Conservation (phyloP, 53 echinoderm and acorn worm genomes). For the Paracentrotus lividus region DNA sequence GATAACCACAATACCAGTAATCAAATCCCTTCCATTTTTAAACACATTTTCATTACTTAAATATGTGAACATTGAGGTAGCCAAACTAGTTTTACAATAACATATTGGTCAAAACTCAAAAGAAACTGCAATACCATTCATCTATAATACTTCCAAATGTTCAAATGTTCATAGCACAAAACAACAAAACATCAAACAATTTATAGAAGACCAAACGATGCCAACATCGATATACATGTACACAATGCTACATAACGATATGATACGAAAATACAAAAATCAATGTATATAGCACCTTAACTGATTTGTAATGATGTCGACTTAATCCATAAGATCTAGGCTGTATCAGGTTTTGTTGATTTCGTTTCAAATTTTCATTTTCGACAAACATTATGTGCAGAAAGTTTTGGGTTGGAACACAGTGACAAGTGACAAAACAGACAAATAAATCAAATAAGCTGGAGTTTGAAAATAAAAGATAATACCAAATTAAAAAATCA, state of each 20-base stretch:
- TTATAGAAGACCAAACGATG: not conserved
- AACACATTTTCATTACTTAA: too few species aligned
- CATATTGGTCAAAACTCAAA: not conserved
- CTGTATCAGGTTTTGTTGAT: constrained; percentile 6
- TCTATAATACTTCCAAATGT: not conserved
- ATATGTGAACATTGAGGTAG: too few species aligned
- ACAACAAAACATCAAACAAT: not conserved
- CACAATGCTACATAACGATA: not conserved
- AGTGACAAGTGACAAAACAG: constrained; percentile 22
- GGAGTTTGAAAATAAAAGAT: not conserved
- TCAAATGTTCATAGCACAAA: not conserved
- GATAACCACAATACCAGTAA: too few species aligned
- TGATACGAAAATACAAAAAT: constrained; percentile 25
- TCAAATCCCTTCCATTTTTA: too few species aligned
- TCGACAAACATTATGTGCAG: constrained; percentile 38
- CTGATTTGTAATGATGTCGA: constrained; percentile 18
- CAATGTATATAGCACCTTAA: not conserved
- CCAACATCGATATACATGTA: not conserved
- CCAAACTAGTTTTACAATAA: too few species aligned
- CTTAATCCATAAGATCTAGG: not conserved
- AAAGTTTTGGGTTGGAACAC: constrained; percentile 47
- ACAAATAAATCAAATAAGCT: not conserved
- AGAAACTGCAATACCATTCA: not conserved
- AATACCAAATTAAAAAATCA: too few species aligned
- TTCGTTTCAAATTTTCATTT: constrained; percentile 39